Conservation (phyloP, 2,888 invertebrate species). For the Dexiosoma caninum region DNA sequence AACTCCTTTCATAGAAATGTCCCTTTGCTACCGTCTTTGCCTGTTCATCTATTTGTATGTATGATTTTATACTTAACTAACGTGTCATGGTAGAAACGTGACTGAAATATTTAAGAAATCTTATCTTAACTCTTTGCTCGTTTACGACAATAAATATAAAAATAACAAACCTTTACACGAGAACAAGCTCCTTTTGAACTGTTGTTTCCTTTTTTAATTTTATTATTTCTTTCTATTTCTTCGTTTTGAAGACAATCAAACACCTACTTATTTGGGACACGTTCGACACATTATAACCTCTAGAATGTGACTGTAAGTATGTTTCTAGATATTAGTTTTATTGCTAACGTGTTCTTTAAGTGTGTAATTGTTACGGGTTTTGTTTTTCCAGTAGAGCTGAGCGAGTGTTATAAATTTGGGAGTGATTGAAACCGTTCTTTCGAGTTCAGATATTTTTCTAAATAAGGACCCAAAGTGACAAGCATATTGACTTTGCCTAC, state of each 20-base stretch:
- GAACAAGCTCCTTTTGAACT: constrained; percentile 17
- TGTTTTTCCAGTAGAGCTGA: neutral
- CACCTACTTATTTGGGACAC: constrained; percentile 53
- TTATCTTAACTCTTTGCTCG: constrained; percentile 59
- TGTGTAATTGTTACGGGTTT: neutral
- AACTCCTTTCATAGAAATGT: neutral
- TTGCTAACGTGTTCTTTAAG: constrained; percentile 3
- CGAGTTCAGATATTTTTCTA: too few species aligned
- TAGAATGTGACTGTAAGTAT: constrained; percentile 1
- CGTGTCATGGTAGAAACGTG: constrained; percentile 58
- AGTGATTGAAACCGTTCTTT: too few species aligned
- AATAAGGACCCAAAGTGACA: too few species aligned
- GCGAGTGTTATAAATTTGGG: neutral
- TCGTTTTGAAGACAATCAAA: constrained; percentile 30
- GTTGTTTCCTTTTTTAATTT: neutral
- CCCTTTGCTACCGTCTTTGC: neutral
- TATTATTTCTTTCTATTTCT: neutral
- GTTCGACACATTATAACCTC: constrained; percentile 57
- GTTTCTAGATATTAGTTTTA: neutral
- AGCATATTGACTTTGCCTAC: too few species aligned
- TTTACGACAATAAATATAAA: constrained; percentile 42
- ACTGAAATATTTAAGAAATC: constrained; percentile 47
- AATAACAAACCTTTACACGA: constrained; percentile 22
- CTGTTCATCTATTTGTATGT: constrained; percentile 42
- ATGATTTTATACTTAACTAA: constrained; percentile 57